phyloP scores from a whole-genome alignment of 2,888 invertebrate genomes.

The Chesias legatella region DNA sequence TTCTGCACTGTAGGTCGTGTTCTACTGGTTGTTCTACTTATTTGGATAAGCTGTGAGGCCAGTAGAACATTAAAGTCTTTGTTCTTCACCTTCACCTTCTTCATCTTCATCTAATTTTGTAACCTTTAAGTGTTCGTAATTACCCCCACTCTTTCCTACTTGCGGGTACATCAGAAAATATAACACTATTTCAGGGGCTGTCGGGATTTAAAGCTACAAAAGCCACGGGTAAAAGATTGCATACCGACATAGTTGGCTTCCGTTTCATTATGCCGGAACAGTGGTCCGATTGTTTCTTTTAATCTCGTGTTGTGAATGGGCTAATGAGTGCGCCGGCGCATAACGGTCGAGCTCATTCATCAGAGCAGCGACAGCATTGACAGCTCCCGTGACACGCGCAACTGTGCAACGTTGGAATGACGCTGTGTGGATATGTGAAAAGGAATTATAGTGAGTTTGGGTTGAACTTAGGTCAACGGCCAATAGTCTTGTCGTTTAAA shows the following conservation, averaged over 20 bases:
- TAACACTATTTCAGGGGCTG: too few species aligned
- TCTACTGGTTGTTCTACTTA: too few species aligned
- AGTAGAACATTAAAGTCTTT: too few species aligned
- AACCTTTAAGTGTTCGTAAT: too few species aligned
- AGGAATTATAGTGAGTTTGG: neutral
- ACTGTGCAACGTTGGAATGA: slow-evolving; percentile 26
- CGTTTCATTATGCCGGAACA: slow-evolving; percentile 56
- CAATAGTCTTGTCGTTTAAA: too few species aligned
- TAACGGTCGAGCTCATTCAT: slow-evolving; percentile 74
- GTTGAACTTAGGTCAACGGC: too few species aligned
- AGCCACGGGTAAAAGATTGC: slow-evolving; percentile 23
- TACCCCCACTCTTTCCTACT: too few species aligned
- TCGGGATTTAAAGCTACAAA: slow-evolving; percentile 3
- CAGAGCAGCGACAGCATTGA: slow-evolving; percentile 76
- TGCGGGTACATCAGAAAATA: too few species aligned
- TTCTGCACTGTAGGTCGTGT: too few species aligned
- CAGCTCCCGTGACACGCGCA: slow-evolving; percentile 63
- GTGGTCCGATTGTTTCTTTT: slow-evolving; percentile 69
- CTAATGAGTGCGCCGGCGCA: slow-evolving; percentile 61
- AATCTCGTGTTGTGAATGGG: slow-evolving; percentile 64
- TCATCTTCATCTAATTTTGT: too few species aligned
- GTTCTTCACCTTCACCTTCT: too few species aligned
- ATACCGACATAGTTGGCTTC: slow-evolving; percentile 54
- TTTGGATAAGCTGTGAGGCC: too few species aligned
- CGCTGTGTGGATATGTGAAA: slow-evolving; percentile 13